phyloP scores from a whole-genome alignment of 1,140 invertebrate species.

The Papilio polyxenes region DNA sequence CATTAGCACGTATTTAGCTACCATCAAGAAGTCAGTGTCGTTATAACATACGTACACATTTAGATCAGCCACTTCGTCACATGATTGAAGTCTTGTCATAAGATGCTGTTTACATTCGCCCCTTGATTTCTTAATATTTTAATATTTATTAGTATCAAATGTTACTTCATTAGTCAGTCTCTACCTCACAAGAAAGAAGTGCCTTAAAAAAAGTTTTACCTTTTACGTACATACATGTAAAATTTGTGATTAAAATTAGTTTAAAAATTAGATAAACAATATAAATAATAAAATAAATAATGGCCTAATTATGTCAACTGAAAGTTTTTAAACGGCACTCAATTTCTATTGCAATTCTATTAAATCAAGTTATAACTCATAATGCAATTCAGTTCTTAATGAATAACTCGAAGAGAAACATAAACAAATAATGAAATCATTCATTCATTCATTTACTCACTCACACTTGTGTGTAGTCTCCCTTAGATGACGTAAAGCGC shows the following conservation, averaged over 20 bases:
- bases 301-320: too few species aligned
- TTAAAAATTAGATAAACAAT: too few species aligned
- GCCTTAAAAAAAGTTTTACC: background rate
- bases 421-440: background rate
- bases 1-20: constrained; percentile 30
- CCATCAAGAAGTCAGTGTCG: constrained; percentile 9
- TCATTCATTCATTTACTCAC: constrained; percentile 21
- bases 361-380: background rate
- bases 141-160: too few species aligned
- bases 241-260: too few species aligned
- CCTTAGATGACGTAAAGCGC: constrained; percentile 24
- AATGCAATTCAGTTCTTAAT: background rate
- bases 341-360: background rate
- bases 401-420: background rate
- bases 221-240: too few species aligned
- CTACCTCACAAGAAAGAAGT: background rate
- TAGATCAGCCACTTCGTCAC: constrained; percentile 33
- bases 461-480: constrained; percentile 27
- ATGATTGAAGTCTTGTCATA: constrained; percentile 33
- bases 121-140: background rate
- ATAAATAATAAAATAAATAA: too few species aligned
- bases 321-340: background rate
- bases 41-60: constrained; percentile 25
- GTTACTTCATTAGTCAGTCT: too few species aligned
- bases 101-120: constrained; percentile 18